phyloP scores from a whole-genome alignment of 2,888 invertebrate species.

The Cinara cedri region DNA sequence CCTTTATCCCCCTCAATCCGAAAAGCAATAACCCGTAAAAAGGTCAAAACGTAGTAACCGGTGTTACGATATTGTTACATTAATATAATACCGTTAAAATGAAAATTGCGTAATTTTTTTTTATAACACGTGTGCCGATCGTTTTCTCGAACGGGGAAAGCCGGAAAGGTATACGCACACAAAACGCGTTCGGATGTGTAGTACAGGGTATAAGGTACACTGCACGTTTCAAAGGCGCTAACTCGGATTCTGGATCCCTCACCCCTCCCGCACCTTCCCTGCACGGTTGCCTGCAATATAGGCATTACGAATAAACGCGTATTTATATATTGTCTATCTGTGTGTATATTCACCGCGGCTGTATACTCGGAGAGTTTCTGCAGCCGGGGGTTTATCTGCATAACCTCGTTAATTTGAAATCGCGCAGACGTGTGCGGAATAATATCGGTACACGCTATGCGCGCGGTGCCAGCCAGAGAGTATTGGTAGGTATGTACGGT shows the following conservation, averaged over 20 bases:
- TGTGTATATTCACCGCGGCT: neutral
- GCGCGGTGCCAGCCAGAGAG: too few relatives aligned
- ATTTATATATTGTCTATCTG: slow-evolving; percentile 4
- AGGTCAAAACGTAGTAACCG: too few relatives aligned
- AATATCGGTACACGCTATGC: too few relatives aligned
- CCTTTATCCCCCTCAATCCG: too few relatives aligned
- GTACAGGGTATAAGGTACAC: neutral
- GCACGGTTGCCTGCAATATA: slow-evolving; percentile 6
- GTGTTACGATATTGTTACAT: neutral
- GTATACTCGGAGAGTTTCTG: neutral
- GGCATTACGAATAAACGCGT: neutral
- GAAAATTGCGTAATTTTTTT: too few relatives aligned
- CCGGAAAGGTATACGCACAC: too few relatives aligned
- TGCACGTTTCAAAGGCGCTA: slow-evolving; percentile 15
- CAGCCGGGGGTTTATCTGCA: slow-evolving; percentile 36
- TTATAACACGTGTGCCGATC: too few relatives aligned
- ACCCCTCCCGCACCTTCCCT: neutral
- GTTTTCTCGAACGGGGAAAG: too few relatives aligned
- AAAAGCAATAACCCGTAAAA: too few relatives aligned
- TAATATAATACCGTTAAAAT: too few relatives aligned
- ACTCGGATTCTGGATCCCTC: neutral
- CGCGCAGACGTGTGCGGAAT: slow-evolving; percentile 41
- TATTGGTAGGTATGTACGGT: too few relatives aligned
- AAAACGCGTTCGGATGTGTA: too few relatives aligned
- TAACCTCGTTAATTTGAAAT: slow-evolving; percentile 47